These are phyloP conservation scores for Prorops nasuta DNA, from an alignment of 1,140 invertebrate genomes.

Conservation along the genomic window DNA sequence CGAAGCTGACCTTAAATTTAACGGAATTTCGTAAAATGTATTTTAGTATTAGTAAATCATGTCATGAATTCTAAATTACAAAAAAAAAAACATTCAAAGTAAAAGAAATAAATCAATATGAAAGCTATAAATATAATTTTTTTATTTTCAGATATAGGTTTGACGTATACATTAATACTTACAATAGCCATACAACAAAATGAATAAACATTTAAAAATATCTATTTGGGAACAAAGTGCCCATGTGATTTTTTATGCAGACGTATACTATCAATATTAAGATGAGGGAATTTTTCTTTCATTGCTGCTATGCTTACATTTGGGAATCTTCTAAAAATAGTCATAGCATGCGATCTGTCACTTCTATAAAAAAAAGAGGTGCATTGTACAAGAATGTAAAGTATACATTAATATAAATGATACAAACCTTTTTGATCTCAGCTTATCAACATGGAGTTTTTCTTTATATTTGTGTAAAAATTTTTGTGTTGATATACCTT, in stretches of 20 bases:
- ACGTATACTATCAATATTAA: slow-evolving; percentile 70
- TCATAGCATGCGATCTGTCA: slow-evolving; percentile 65
- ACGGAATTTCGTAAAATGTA: too few species aligned
- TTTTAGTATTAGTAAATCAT: too few species aligned
- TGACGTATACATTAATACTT: too few species aligned
- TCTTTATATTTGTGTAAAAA: slow-evolving; percentile 68
- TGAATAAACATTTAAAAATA: too few species aligned
- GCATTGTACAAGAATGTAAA: slow-evolving; percentile 13
- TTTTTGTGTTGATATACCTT: slow-evolving; percentile 60
- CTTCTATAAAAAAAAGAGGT: slow-evolving; percentile 57
- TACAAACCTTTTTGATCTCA: slow-evolving; percentile 59
- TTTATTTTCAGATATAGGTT: too few species aligned
- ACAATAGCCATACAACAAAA: too few species aligned
- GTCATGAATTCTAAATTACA: too few species aligned
- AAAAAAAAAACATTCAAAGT: too few species aligned
- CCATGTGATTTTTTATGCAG: slow-evolving; percentile 59
- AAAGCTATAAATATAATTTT: too few species aligned
- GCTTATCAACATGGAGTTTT: slow-evolving; percentile 61
- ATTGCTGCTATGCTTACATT: slow-evolving; percentile 72
- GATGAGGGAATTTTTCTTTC: slow-evolving; percentile 72
- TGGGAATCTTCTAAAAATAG: slow-evolving; percentile 71
- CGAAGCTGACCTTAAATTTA: too few species aligned
- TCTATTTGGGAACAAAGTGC: slow-evolving; percentile 59
- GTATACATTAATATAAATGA: background rate
- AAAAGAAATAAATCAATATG: too few species aligned